A percentile compares a stretch with the other conserved stretches of the same genome.
Conservation (phyloP, 2,797 vertebrate species). For the Oreochromis grahami region DNA sequence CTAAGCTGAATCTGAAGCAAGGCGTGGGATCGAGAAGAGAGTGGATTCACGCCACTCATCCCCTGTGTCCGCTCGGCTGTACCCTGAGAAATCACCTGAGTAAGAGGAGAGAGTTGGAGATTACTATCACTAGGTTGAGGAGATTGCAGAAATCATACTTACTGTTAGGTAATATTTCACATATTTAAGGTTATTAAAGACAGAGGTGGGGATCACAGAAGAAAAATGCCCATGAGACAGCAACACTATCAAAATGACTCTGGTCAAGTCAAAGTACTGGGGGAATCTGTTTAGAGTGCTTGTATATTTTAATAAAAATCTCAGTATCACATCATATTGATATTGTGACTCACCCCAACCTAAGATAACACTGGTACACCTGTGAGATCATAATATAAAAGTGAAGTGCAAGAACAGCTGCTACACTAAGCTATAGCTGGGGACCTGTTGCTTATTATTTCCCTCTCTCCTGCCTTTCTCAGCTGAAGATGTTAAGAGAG, state of each 20-base stretch:
- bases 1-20: slow-evolving; percentile 90
- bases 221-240: neutral
- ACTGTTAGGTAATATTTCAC: neutral
- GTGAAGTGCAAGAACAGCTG: neutral
- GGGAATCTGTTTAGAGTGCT: neutral
- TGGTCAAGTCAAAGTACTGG: neutral
- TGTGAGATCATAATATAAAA: neutral
- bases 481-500: too few species aligned
- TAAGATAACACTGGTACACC: neutral
- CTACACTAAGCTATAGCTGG: neutral
- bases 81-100: slow-evolving; percentile 84
- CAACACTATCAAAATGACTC: neutral
- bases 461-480: too few species aligned
- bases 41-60: slow-evolving; percentile 84
- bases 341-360: neutral
- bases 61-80: slow-evolving; percentile 85
- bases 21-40: slow-evolving; percentile 92
- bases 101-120: neutral
- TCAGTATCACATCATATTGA: neutral
- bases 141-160: neutral
- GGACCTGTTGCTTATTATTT: neutral
- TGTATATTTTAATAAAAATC: neutral
- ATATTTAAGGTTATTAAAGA: neutral
- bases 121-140: neutral
- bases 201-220: neutral